These are phyloP conservation scores for Setophaga petechia DNA, from an alignment of 2,113 vertebrate species.

Conservation along the genomic window DNA sequence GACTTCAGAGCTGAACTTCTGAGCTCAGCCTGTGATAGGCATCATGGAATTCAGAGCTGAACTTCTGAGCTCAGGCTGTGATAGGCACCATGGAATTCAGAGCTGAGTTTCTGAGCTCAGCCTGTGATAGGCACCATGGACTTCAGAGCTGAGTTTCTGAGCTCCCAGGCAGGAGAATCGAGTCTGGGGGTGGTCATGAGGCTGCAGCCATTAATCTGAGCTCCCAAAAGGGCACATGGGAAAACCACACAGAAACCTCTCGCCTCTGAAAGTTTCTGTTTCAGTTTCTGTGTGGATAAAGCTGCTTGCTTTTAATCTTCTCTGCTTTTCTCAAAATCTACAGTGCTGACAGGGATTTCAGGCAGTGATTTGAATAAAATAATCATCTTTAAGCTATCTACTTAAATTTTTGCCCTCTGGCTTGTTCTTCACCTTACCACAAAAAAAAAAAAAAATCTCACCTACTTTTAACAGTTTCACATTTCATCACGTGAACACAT, in stretches of 20 bases:
- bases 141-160: background rate
- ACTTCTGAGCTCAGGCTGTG: background rate
- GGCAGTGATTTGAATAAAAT: background rate
- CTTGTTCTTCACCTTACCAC: background rate
- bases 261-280: background rate
- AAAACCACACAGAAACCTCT: background rate
- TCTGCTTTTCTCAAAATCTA: background rate
- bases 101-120: background rate
- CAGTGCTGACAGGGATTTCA: background rate
- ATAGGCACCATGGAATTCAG: background rate
- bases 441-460: background rate
- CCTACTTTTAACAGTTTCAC: background rate
- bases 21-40: background rate
- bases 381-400: background rate
- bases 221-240: background rate
- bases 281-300: background rate
- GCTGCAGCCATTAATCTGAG: background rate
- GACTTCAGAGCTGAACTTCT: background rate
- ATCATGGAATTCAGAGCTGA: background rate
- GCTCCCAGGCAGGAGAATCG: background rate
- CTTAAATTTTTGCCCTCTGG: background rate
- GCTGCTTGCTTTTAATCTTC: background rate
- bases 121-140: background rate
- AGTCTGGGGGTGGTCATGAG: background rate
- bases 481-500: background rate